A percentile compares a stretch with the other conserved stretches of the same genome.
These are phyloP conservation scores for Amphiura filiformis DNA, from an alignment of 35 echinoderm and acorn worm species.

Conservation along the genomic window DNA sequence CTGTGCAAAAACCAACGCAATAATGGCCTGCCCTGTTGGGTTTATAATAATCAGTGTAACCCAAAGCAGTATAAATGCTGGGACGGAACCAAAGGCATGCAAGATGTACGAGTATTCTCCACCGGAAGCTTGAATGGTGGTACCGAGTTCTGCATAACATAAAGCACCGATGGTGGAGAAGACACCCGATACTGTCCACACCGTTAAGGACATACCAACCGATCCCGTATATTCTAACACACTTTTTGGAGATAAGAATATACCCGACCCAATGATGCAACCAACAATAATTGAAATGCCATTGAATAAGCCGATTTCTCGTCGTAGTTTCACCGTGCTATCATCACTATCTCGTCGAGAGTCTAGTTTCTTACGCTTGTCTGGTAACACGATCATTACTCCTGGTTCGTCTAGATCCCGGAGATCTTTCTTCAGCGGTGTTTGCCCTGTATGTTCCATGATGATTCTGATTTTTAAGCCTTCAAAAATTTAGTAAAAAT, in stretches of 20 bases:
- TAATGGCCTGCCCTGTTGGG: conserved; percentile 60
- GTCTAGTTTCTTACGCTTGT: background rate
- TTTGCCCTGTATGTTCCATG: background rate
- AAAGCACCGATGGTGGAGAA: conserved; percentile 85
- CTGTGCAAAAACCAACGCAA: too few relatives aligned
- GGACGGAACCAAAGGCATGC: conserved; percentile 63
- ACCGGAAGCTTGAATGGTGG: conserved; percentile 69
- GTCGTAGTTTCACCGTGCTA: conserved; percentile 15
- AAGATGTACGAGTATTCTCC: conserved; percentile 90
- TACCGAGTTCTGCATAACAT: conserved; percentile 92
- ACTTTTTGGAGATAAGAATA: conserved; percentile 86
- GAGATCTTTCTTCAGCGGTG: background rate
- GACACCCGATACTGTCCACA: conserved; percentile 77
- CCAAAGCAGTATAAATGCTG: conserved; percentile 79
- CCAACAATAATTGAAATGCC: conserved; percentile 80
- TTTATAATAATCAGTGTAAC: conserved; percentile 92
- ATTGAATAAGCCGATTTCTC: conserved; percentile 76
- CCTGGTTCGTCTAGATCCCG: background rate
- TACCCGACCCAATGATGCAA: conserved; percentile 95
- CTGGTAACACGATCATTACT: background rate
- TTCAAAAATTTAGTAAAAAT: background rate
- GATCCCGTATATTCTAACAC: conserved; percentile 65
- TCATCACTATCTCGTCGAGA: background rate
- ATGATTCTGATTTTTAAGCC: background rate
- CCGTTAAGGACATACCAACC: conserved; percentile 72